phyloP scores from a whole-genome alignment of 2,888 invertebrate species.

The Romanomermis culicivorax region DNA sequence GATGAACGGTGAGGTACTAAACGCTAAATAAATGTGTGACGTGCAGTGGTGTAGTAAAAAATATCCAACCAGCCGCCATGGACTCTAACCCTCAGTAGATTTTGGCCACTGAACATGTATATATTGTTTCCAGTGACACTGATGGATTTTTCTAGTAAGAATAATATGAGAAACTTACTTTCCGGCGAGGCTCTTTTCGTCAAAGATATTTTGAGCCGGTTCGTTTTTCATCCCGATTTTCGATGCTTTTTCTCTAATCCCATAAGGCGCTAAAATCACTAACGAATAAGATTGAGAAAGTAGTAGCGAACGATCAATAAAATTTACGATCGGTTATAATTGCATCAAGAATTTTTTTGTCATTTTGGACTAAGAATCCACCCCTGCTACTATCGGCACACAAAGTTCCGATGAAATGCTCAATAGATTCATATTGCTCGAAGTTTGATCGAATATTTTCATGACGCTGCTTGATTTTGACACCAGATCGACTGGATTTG shows the following conservation, averaged over 20 bases:
- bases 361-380: conserved; percentile 44
- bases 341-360: conserved; percentile 51
- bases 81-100: no score
- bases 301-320: neutral
- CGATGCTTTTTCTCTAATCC: conserved; percentile 77
- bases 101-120: no score
- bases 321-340: conserved; percentile 63
- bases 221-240: conserved; percentile 42
- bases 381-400: conserved; percentile 73
- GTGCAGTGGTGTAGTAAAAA: no score
- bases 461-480: conserved; percentile 39
- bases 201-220: no score
- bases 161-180: no score
- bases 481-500: conserved; percentile 33
- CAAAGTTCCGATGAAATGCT: conserved; percentile 59
- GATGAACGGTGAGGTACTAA: no score
- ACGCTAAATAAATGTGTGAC: no score
- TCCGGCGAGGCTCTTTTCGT: no score
- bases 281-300: neutral
- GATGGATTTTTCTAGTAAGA: no score
- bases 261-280: conserved; percentile 63
- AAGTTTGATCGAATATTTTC: conserved; percentile 75
- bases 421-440: conserved; percentile 55
- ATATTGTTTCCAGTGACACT: no score
- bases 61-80: no score